A percentile compares a stretch with the other conserved stretches of the same genome.
Evolutionary conservation across 2,888 invertebrate species (phyloP).

Genomic region (Bembecia ichneumoniformis): DNA sequence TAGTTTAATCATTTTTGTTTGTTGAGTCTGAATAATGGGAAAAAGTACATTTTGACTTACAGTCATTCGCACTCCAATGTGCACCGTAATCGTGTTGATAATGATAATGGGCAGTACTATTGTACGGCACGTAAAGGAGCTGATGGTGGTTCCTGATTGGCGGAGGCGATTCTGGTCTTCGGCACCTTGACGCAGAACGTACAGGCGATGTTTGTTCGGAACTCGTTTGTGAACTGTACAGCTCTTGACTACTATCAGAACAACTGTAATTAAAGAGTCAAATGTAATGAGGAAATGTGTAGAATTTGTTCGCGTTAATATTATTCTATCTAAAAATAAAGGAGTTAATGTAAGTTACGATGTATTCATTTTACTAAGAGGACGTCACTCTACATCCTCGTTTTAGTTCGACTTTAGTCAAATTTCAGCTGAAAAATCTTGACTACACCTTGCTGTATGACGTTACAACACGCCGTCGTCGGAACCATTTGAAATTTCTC

Average conservation of each 20-base stretch:
- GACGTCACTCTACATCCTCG: too few species aligned
- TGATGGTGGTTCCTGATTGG: constrained; percentile 79
- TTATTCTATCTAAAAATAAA: background rate
- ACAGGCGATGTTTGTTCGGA: constrained; percentile 64
- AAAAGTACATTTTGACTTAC: constrained; percentile 28
- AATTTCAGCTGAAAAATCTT: too few species aligned
- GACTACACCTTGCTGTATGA: too few species aligned
- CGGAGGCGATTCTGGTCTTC: constrained; percentile 79
- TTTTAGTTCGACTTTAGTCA: too few species aligned
- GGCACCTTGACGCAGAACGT: constrained; percentile 40
- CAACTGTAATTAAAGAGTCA: constrained; percentile 32
- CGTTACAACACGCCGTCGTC: too few species aligned
- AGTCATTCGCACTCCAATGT: constrained; percentile 45
- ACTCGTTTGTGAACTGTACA: constrained; percentile 62
- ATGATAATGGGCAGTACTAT: constrained; percentile 56
- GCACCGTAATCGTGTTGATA: constrained; percentile 38
- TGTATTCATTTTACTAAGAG: too few species aligned
- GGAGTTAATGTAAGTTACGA: too few species aligned
- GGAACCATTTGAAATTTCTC: too few species aligned
- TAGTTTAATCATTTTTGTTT: too few species aligned
- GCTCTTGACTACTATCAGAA: constrained; percentile 60
- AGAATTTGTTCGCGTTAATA: background rate
- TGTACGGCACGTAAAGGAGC: constrained; percentile 79
- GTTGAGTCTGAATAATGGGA: too few species aligned
- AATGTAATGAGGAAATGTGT: background rate